A percentile compares a stretch with the other conserved stretches of the same genome.
Conservation (phyloP, 2,888 invertebrate species). For the Tachina lurida region DNA sequence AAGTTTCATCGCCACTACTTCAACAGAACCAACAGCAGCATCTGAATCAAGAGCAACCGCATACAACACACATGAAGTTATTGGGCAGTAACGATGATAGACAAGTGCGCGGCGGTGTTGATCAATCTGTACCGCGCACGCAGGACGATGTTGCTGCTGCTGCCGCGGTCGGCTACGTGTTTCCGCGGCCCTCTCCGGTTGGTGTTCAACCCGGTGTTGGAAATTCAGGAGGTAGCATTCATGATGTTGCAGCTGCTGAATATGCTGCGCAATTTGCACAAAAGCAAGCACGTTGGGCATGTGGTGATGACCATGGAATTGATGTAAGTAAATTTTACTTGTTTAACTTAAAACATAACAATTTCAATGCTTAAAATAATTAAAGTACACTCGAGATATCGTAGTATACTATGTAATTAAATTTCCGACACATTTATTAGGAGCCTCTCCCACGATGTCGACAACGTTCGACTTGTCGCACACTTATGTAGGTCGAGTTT, state of each 20-base stretch:
- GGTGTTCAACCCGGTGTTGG: conserved; percentile 73
- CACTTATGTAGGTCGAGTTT: too few species aligned
- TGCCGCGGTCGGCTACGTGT: conserved; percentile 95
- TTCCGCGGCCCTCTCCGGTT: conserved; percentile 82
- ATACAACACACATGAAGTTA: conserved; percentile 89
- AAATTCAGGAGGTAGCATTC: conserved; percentile 77
- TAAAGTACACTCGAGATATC: too few species aligned
- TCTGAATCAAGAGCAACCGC: conserved; percentile 75
- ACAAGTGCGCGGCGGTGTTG: conserved; percentile 84
- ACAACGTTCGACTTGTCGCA: too few species aligned
- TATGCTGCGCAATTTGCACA: conserved; percentile 88
- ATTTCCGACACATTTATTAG: too few species aligned
- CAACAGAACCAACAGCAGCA: conserved; percentile 74
- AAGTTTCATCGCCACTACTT: conserved; percentile 68
- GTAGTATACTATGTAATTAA: too few species aligned
- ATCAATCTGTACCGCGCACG: conserved; percentile 75
- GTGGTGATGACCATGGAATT: conserved; percentile 93
- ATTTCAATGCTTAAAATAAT: too few species aligned
- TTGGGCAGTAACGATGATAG: conserved; percentile 87
- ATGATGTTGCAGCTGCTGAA: conserved; percentile 87
- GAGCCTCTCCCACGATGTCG: too few species aligned
- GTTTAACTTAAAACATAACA: neutral
- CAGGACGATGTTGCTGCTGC: conserved; percentile 87
- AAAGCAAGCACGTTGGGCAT: conserved; percentile 91
- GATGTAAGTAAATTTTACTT: conserved; percentile 85